phyloP scores from a whole-genome alignment of 2,113 vertebrate genomes.

The Tympanuchus pallidicinctus region DNA sequence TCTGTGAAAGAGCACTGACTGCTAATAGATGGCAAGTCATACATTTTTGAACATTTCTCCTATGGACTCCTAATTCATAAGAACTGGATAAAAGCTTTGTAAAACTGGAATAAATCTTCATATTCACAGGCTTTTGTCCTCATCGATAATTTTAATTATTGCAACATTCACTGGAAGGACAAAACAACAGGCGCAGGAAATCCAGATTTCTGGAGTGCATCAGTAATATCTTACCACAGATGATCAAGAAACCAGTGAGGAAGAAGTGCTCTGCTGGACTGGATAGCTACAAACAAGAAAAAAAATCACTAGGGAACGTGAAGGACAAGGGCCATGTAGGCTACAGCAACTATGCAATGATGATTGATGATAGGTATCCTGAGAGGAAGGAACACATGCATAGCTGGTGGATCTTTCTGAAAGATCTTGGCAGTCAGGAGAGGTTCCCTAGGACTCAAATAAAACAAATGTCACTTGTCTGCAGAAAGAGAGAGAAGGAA shows the following conservation, averaged over 20 bases:
- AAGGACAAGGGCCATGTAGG: neutral
- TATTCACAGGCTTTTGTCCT: neutral
- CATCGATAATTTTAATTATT: neutral
- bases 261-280: neutral
- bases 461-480: neutral
- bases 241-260: neutral
- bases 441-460: neutral
- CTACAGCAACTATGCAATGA: neutral
- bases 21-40: neutral
- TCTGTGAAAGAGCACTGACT: neutral
- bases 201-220: neutral
- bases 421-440: neutral
- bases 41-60: neutral
- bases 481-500: neutral
- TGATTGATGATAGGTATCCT: neutral
- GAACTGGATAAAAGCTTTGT: neutral
- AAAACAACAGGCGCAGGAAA: neutral
- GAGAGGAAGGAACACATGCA: neutral
- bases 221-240: neutral
- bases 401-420: neutral
- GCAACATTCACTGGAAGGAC: neutral
- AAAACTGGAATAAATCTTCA: neutral
- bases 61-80: neutral
- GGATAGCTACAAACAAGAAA: neutral
- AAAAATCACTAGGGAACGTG: neutral